Evolutionary conservation across 1,140 invertebrate genomes (phyloP).

Genomic region (Drosophila sucinea): DNA sequence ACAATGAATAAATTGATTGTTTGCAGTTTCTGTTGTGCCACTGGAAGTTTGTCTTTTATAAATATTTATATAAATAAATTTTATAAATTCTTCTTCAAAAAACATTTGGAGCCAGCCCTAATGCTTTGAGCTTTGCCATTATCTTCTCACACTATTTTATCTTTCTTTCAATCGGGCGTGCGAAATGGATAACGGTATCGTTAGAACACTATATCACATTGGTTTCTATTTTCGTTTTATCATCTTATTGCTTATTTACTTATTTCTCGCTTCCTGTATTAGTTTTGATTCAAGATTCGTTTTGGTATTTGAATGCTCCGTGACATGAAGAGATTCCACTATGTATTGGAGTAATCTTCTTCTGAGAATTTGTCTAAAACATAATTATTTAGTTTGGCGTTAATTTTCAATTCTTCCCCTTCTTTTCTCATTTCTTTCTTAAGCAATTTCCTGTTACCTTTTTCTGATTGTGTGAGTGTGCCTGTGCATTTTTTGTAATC

Average conservation of each 20-base stretch:
- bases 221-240: neutral
- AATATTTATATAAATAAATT: too few relatives aligned
- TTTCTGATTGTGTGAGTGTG: conserved; percentile 33
- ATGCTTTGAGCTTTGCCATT: too few relatives aligned
- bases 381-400: conserved; percentile 8
- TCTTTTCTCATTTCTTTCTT: conserved; percentile 31
- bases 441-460: conserved; percentile 58
- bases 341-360: neutral
- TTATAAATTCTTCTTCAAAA: too few relatives aligned
- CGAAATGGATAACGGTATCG: too few relatives aligned
- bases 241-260: neutral
- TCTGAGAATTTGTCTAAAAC: conserved; percentile 6
- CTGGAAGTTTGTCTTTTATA: neutral
- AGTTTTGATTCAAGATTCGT: neutral
- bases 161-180: neutral
- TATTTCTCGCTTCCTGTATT: neutral
- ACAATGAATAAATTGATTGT: neutral
- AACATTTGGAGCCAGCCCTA: too few relatives aligned
- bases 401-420: conserved; percentile 1
- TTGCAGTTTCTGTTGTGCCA: neutral
- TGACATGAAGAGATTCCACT: conserved; percentile 1
- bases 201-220: neutral
- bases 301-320: neutral
- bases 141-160: neutral
- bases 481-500: conserved; percentile 8